phyloP scores from a whole-genome alignment of 2,797 vertebrate species.

The Pogonophryne albipinna region DNA sequence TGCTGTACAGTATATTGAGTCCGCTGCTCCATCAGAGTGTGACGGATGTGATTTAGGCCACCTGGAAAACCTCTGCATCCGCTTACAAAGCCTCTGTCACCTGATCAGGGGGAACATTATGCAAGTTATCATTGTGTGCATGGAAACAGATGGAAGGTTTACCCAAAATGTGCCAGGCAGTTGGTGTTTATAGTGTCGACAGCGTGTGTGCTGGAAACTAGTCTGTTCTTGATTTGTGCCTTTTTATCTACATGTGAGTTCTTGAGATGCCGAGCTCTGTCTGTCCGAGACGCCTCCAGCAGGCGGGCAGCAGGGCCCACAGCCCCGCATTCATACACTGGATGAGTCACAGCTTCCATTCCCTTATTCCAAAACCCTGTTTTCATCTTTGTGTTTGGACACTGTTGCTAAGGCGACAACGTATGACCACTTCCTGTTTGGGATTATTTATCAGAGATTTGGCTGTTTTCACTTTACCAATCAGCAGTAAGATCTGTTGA shows the following conservation, averaged over 20 bases:
- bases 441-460: constrained; percentile 80
- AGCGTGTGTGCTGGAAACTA: constrained; percentile 44
- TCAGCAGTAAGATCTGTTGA: constrained; percentile 53
- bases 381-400: constrained; percentile 66
- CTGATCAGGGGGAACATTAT: constrained; percentile 58
- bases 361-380: constrained; percentile 16
- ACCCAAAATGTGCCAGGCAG: constrained; percentile 55
- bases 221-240: constrained; percentile 81
- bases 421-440: constrained; percentile 79
- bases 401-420: constrained; percentile 70
- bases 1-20: background rate
- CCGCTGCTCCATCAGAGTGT: constrained; percentile 22
- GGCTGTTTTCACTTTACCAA: constrained; percentile 33
- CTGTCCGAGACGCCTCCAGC: constrained; percentile 52
- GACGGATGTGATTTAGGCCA: constrained; percentile 21
- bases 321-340: constrained; percentile 72
- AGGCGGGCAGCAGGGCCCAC: constrained; percentile 29
- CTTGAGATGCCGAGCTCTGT: constrained; percentile 47
- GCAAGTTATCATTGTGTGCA: constrained; percentile 53
- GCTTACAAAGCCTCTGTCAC: constrained; percentile 20
- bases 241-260: constrained; percentile 73
- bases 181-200: constrained; percentile 42
- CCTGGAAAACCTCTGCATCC: constrained; percentile 3
- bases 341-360: constrained; percentile 70
- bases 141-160: constrained; percentile 49